These are phyloP conservation scores for Xestia xanthographa DNA, from an alignment of 2,888 invertebrate species.

Conservation along the genomic window DNA sequence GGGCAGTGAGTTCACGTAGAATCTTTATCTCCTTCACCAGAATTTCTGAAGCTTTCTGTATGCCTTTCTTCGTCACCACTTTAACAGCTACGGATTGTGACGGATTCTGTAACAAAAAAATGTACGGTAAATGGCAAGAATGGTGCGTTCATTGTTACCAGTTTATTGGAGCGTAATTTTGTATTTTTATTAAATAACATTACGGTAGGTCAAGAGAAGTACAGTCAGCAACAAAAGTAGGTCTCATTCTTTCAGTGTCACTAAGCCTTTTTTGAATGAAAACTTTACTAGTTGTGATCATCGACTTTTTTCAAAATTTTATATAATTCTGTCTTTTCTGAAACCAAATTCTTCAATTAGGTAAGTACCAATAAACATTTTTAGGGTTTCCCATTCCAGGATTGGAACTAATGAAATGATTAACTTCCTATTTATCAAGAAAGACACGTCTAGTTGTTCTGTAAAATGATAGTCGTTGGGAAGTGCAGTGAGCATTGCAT, in stretches of 20 bases:
- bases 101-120: constrained; percentile 92
- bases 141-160: not conserved
- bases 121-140: constrained; percentile 18
- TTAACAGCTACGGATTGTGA: constrained; percentile 98
- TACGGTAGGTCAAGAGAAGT: not conserved
- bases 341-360: not conserved
- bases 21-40: constrained; percentile 99
- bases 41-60: constrained; percentile 99
- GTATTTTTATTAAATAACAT: not conserved
- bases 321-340: not conserved
- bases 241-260: not conserved
- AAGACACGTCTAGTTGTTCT: constrained; percentile 55
- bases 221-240: constrained; percentile 3
- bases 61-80: constrained; percentile 99
- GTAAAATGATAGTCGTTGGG: constrained; percentile 73
- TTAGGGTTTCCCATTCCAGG: not conserved
- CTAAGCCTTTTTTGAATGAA: not conserved
- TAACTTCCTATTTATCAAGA: not conserved
- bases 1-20: constrained; percentile 98
- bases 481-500: constrained; percentile 76
- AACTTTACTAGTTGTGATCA: not conserved
- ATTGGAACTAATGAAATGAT: not conserved
- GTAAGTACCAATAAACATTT: not conserved
- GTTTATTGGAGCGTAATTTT: not conserved
- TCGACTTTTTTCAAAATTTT: not conserved